These are phyloP conservation scores for Xenopus laevis DNA, from an alignment of 2,113 vertebrate species.

Conservation along the genomic window DNA sequence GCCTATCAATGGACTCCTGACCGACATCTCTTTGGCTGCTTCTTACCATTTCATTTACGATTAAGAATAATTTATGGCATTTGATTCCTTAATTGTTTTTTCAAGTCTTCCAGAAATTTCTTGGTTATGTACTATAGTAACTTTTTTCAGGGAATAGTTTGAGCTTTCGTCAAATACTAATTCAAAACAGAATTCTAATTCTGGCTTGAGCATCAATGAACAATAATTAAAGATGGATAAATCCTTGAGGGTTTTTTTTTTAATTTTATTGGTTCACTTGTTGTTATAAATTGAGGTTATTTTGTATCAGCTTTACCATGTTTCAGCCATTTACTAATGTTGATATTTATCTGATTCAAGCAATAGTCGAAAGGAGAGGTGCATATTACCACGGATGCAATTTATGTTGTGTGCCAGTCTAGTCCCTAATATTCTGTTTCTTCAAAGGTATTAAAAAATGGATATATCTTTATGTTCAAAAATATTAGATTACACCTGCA, in stretches of 20 bases:
- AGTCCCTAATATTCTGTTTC: conserved; percentile 70
- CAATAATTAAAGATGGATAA: conserved; percentile 79
- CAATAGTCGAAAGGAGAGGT: conserved; percentile 87
- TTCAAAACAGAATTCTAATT: conserved; percentile 62
- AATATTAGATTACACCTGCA: conserved; percentile 76
- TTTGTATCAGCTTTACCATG: conserved; percentile 76
- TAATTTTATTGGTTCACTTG: conserved; percentile 63
- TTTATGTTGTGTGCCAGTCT: conserved; percentile 90
- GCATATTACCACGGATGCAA: conserved; percentile 93
- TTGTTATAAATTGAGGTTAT: conserved; percentile 85
- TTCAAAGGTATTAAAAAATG: conserved; percentile 50
- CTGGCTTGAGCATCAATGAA: conserved; percentile 76
- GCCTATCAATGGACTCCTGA: conserved; percentile 52
- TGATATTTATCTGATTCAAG: conserved; percentile 91
- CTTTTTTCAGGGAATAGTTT: conserved; percentile 86
- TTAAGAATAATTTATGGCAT: conserved; percentile 76
- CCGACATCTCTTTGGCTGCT: conserved; percentile 71
- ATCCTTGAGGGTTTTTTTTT: conserved; percentile 70
- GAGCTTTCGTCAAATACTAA: conserved; percentile 78
- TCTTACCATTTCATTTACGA: conserved; percentile 74
- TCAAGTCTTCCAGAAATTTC: conserved; percentile 87
- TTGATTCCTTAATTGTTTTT: conserved; percentile 76
- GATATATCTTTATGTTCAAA: conserved; percentile 74
- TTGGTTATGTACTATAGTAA: conserved; percentile 76
- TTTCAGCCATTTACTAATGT: conserved; percentile 91